Evolutionary conservation across 1,140 invertebrate genomes (phyloP).

Genomic region (Polyergus mexicanus): DNA sequence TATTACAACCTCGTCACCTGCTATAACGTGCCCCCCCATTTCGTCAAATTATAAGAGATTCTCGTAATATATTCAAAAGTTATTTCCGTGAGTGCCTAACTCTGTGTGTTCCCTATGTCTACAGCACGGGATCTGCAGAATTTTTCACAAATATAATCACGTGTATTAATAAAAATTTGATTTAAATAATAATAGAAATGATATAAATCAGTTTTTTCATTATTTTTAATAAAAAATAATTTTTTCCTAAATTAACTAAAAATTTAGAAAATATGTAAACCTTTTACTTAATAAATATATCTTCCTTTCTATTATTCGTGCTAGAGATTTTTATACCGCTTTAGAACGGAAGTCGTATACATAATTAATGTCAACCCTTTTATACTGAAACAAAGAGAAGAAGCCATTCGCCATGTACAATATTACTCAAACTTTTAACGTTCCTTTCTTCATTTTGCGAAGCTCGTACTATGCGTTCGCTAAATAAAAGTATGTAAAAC

Average conservation of each 20-base stretch:
- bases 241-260: slow-evolving; percentile 22
- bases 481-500: slow-evolving; percentile 7
- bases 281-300: not conserved
- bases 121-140: slow-evolving; percentile 12
- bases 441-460: slow-evolving; percentile 37
- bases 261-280: not conserved
- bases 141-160: too few species aligned
- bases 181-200: not conserved
- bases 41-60: not conserved
- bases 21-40: not conserved
- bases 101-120: slow-evolving; percentile 11
- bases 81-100: slow-evolving; percentile 40
- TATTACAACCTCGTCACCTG: not conserved
- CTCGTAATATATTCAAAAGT: not conserved
- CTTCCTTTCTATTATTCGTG: not conserved
- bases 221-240: not conserved
- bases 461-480: slow-evolving; percentile 7
- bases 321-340: not conserved
- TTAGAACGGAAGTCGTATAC: not conserved
- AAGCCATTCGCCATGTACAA: not conserved
- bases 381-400: not conserved
- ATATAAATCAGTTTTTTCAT: not conserved
- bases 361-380: slow-evolving; percentile 28
- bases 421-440: slow-evolving; percentile 37
- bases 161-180: slow-evolving; percentile 13